Percentiles rank a stretch among this genome's conserved stretches.
Conservation (phyloP, 2,888 invertebrate species). For the Cheilosia vulpina region DNA sequence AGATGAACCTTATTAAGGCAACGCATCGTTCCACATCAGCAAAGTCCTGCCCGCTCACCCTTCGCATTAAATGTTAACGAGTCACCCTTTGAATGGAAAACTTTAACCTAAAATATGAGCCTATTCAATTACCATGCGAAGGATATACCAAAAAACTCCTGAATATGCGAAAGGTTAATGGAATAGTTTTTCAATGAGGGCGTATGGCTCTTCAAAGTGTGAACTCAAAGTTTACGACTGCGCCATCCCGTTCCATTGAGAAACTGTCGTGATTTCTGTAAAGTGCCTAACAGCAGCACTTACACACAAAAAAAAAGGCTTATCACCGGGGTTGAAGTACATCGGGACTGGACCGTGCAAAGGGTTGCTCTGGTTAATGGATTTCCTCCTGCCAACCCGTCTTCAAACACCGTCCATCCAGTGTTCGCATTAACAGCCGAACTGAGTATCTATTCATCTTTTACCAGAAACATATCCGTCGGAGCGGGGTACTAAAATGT, state of each 20-base stretch:
- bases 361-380: constrained; percentile 66
- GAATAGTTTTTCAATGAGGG: constrained; percentile 60
- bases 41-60: not conserved
- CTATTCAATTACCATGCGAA: constrained; percentile 59
- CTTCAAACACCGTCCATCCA: not conserved
- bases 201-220: constrained; percentile 12
- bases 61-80: constrained; percentile 56
- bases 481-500: constrained; percentile 39
- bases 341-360: constrained; percentile 33
- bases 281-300: constrained; percentile 34
- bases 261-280: constrained; percentile 48
- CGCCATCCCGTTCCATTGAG: not conserved
- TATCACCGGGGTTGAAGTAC: constrained; percentile 59
- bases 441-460: constrained; percentile 26
- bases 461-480: constrained; percentile 12
- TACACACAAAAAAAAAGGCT: constrained; percentile 38
- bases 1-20: not conserved
- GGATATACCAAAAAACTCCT: constrained; percentile 31
- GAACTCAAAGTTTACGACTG: constrained; percentile 48
- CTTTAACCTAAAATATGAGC: constrained; percentile 54
- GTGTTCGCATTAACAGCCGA: not conserved
- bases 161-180: constrained; percentile 63
- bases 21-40: constrained; percentile 11
- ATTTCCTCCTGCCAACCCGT: constrained; percentile 26
- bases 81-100: constrained; percentile 16